Evolutionary conservation across 2,797 vertebrate species (phyloP), one percentile per base, ranked within the genome.

Genomic region (Molossus molossus): DNA sequence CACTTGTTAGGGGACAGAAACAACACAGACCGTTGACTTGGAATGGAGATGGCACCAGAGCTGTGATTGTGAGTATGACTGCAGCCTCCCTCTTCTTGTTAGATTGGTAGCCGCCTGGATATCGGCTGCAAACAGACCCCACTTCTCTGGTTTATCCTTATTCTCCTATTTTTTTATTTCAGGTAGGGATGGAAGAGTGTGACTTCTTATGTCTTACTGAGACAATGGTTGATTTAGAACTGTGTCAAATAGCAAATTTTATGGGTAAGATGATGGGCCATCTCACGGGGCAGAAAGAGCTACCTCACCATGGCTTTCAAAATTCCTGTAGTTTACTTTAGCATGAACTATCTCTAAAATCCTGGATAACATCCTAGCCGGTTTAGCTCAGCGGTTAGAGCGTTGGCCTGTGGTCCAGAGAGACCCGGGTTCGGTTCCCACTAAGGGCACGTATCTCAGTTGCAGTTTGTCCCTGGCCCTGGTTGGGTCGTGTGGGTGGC

Each of bases 191-290:
- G 53, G 15, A 55, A 90, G 33, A 86, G 70, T 65, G 18, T 13
- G 8, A 60, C 25, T 86, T 88, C 53, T 48, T 76, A 82, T 5
- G 0, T 81, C 70, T 88, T 50, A n/a, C 8, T 40, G 64, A 57
- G 57, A 92, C 25, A 85, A 82, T 57, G 21, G 79, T 72, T 90
- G 40, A 69, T 45, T 95, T 93, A 73, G 9, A 91, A 58, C 11
- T 45, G 1, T 76, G 58, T 55, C 72, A 53, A 57, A 57, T n/a
- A 70, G 9, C 21, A 84, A 65, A 73, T n/a, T 37, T 80, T 62
- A 88, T 48, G 23, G 27, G 29, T 82, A 64, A 62, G 9, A 27
- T 88, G 5, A 80, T 77, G n/a, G 48, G 10, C 17, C 29, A 87
- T 83, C 57, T 79, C 14, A 55, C 25, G 37, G 62, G 25, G 69